These are phyloP conservation scores for Drosophila affinis DNA, from an alignment of 2,888 invertebrate genomes.

Conservation along the genomic window DNA sequence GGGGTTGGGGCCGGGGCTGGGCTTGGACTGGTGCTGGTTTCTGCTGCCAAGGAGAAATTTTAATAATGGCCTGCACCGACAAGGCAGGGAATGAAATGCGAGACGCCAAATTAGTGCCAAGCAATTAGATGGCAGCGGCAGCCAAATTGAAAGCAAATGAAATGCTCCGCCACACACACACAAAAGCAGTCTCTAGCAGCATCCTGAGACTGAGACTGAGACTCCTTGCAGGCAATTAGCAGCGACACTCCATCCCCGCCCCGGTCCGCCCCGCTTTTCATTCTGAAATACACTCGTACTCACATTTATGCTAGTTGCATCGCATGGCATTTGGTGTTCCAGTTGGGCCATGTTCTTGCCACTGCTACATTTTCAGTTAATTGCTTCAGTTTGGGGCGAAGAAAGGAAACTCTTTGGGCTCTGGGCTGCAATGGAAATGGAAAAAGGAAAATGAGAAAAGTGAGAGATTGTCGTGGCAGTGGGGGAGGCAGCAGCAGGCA, in stretches of 20 bases:
- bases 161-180: conserved; percentile 46
- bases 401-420: conserved; percentile 59
- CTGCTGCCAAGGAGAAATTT: conserved; percentile 43
- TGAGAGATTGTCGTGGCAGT: conserved; percentile 22
- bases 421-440: conserved; percentile 57
- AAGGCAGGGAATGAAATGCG: conserved; percentile 24
- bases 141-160: conserved; percentile 72
- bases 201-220: no score
- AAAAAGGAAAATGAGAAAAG: conserved; percentile 31
- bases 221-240: conserved; percentile 60
- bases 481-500: not conserved
- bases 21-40: not conserved
- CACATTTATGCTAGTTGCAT: conserved; percentile 76
- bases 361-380: conserved; percentile 77
- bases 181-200: conserved; percentile 1
- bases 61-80: conserved; percentile 39
- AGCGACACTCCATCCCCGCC: conserved; percentile 32
- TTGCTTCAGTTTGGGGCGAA: conserved; percentile 65
- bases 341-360: conserved; percentile 74
- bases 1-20: not conserved
- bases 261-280: conserved; percentile 4
- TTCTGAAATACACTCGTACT: conserved; percentile 63
- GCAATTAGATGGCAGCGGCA: conserved; percentile 46
- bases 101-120: conserved; percentile 52
- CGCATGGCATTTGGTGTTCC: conserved; percentile 72